Percentiles rank a stretch among this genome's conserved stretches.
Conservation (phyloP, 2,888 invertebrate genomes). For the Oscheius sp. region DNA sequence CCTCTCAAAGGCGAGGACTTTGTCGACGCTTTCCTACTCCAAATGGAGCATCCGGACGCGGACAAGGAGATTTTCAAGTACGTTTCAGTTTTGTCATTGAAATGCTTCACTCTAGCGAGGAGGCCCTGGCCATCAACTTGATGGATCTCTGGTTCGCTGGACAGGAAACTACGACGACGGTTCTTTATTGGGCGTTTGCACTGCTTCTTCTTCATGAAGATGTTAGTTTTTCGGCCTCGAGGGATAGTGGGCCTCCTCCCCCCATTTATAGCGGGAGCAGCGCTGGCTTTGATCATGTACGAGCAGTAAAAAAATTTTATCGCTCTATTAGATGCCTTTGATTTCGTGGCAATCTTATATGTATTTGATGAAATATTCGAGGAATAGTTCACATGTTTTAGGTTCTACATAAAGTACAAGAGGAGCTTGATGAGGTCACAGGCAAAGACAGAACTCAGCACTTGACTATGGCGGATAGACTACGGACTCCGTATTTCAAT, state of each 20-base stretch:
- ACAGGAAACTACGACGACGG: conserved; percentile 57
- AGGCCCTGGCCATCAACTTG: conserved; percentile 10
- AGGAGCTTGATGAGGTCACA: neutral
- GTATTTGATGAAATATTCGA: too few species aligned
- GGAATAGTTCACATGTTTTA: neutral
- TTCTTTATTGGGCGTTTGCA: conserved; percentile 51
- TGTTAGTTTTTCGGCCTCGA: neutral
- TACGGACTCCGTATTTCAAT: too few species aligned
- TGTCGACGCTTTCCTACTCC: conserved; percentile 19
- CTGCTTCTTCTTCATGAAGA: conserved; percentile 45
- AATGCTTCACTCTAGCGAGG: conserved; percentile 11
- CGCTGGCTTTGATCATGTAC: too few species aligned
- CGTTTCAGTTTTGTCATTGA: neutral
- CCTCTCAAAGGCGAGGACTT: conserved; percentile 27
- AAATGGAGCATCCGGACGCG: conserved; percentile 8
- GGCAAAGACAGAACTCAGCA: too few species aligned
- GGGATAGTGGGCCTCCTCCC: neutral
- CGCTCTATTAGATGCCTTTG: too few species aligned
- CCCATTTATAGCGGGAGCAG: neutral
- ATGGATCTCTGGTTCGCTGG: conserved; percentile 60
- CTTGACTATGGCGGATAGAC: too few species aligned
- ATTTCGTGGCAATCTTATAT: too few species aligned
- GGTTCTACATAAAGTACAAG: neutral
- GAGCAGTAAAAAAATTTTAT: too few species aligned
- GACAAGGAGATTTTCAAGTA: conserved; percentile 20